Percentiles rank a stretch among this genome's conserved stretches.
Conservation (phyloP, 2,113 vertebrate species). For the Anser brachyrhynchus region DNA sequence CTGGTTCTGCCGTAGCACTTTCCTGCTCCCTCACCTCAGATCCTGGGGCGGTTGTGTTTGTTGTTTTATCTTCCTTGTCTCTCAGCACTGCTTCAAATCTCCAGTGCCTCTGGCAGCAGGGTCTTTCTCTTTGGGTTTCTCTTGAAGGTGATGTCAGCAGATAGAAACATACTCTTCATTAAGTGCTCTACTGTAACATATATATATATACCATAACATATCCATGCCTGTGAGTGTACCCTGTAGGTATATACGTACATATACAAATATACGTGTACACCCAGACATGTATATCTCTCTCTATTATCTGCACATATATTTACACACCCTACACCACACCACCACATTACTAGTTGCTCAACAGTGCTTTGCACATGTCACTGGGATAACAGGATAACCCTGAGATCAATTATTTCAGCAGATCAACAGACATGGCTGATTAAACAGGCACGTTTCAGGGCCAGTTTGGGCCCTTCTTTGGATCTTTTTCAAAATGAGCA, state of each 20-base stretch:
- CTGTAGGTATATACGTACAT: background rate
- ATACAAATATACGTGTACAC: background rate
- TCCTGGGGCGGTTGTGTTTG: too few species aligned
- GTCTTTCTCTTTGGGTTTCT: background rate
- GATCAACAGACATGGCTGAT: too few species aligned
- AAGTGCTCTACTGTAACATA: background rate
- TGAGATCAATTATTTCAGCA: background rate
- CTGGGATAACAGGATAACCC: background rate
- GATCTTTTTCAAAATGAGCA: background rate
- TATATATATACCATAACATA: background rate
- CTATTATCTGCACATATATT: background rate
- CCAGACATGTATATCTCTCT: background rate
- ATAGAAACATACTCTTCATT: background rate
- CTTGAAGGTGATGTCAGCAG: background rate
- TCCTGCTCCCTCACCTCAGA: background rate
- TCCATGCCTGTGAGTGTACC: background rate
- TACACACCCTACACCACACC: accelerated
- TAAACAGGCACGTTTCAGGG: background rate
- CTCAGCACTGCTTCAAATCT: background rate
- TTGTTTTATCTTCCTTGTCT: background rate
- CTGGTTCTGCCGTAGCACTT: background rate
- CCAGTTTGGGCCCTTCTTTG: background rate
- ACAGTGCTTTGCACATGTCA: background rate
- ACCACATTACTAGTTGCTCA: background rate
- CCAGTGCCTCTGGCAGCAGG: accelerated